Base-by-base conservation (phyloP, 2,113 vertebrate genomes). In the Sylvilagus bachmani region DNA sequence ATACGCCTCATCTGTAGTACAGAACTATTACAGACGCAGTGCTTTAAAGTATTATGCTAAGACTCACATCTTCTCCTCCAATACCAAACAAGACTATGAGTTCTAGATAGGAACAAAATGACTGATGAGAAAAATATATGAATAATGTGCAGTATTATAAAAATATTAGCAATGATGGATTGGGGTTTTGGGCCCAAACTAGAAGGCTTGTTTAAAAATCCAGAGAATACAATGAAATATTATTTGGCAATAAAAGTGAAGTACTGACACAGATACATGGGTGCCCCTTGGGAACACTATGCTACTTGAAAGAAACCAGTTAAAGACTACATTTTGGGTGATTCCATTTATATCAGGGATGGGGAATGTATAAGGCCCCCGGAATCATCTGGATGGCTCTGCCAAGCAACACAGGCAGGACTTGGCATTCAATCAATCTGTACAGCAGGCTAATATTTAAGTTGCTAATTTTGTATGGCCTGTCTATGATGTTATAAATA, bases 1-100 rank as follows among this genome's bases (percentile, higher is more conserved):
- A 88, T 62, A 89, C 91, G 19, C 36, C 93, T 96, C 98, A 96
- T 90, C 27, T 90, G 44, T 44, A 69, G 71, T 49, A 89, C 31
- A 25, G 33, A 79, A n/a, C 55, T 74, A 80, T 24, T 70, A 91
- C 3, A 89, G 33, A 44, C 55, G 36, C 31, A 25, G 66, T 87
- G 83, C 10, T 90, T 93, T 90, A 97, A 69, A 83, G 22, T 88
- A 61, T 70, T 36, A 51, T 70, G 25, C 49, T 10, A 88, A 82
- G 62, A 90, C 81, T 90, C 80, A 95, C 2, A 73, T 36, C 44
- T 2, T 87, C 71, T n/a, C 53, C 7, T 85, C 64, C 70, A 87
- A 86, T 62, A 61, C 64, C 49, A 84, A 91, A 85, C 36, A 90
- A 94, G 91, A 79, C 13, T 36, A 75, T 87, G 66, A 90, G 58